Percentiles rank a stretch among this genome's conserved stretches.
Conservation (phyloP, 2,797 vertebrate genomes). For the Melopsittacus undulatus region DNA sequence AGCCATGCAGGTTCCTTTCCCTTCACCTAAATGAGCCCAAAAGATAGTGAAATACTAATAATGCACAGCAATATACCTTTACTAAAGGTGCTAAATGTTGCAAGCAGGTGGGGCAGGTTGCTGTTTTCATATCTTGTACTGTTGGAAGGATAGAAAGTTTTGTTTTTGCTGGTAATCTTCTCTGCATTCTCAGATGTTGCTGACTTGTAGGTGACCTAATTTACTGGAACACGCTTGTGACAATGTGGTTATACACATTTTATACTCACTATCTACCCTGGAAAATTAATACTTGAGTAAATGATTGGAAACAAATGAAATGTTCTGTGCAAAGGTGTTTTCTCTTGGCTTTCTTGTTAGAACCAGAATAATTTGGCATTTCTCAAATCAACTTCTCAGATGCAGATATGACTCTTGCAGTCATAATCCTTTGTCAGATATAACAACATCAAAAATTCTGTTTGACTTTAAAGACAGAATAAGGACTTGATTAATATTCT, state of each 20-base stretch:
- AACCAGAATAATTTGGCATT: background rate
- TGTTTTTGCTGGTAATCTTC: background rate
- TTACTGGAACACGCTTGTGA: background rate
- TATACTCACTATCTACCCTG: background rate
- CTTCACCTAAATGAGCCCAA: background rate
- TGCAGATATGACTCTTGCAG: background rate
- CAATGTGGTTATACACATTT: background rate
- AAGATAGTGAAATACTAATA: background rate
- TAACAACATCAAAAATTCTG: background rate
- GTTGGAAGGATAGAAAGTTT: background rate
- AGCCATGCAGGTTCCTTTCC: background rate
- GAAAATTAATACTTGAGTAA: background rate
- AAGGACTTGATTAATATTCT: constrained; percentile 61
- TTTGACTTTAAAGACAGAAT: constrained; percentile 51
- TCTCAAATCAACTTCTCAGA: background rate
- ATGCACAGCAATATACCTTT: background rate
- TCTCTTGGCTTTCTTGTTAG: background rate
- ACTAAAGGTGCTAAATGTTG: background rate
- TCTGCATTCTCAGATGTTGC: background rate
- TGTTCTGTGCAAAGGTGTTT: background rate
- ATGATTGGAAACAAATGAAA: background rate
- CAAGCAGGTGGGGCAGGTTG: background rate
- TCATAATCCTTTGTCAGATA: constrained; percentile 22
- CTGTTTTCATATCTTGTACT: background rate
- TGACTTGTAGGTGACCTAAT: background rate